phyloP scores from a whole-genome alignment of 1,140 invertebrate species.

The Pseudachorutes palmiensis region DNA sequence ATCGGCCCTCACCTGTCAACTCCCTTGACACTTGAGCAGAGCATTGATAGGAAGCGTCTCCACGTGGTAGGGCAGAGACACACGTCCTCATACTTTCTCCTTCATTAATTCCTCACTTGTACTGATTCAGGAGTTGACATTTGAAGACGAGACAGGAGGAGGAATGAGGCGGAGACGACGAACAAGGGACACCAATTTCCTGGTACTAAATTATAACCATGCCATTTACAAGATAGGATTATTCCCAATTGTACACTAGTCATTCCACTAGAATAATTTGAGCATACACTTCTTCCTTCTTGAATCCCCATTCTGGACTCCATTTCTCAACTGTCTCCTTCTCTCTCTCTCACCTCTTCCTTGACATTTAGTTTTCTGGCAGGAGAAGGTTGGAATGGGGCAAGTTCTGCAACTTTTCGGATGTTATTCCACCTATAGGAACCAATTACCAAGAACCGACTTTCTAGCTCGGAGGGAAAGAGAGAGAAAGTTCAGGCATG shows the following conservation, averaged over 20 bases:
- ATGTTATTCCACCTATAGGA: neutral
- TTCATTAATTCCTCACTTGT: neutral
- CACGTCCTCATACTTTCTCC: too few species aligned
- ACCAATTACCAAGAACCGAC: neutral
- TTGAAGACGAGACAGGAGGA: neutral
- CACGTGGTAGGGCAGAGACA: too few species aligned
- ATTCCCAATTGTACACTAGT: slow-evolving; percentile 2
- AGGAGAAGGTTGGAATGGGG: slow-evolving; percentile 1
- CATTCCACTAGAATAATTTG: neutral
- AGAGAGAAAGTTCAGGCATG: slow-evolving; percentile 11
- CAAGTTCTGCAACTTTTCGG: slow-evolving; percentile 11
- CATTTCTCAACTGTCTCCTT: slow-evolving; percentile 37
- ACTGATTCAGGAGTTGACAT: neutral
- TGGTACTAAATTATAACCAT: neutral
- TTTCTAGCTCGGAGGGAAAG: neutral
- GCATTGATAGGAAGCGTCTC: too few species aligned
- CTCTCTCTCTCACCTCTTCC: slow-evolving; percentile 1
- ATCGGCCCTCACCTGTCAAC: too few species aligned
- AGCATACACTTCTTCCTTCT: neutral
- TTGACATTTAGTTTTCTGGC: slow-evolving; percentile 22
- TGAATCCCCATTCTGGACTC: slow-evolving; percentile 17
- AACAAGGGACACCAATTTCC: neutral
- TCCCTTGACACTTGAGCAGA: too few species aligned
- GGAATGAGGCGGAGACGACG: neutral
- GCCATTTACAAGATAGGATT: neutral